A percentile compares a stretch with the other conserved stretches of the same genome.
Conservation (phyloP, 2,113 vertebrate genomes). For the Andinoacara biseriatus region DNA sequence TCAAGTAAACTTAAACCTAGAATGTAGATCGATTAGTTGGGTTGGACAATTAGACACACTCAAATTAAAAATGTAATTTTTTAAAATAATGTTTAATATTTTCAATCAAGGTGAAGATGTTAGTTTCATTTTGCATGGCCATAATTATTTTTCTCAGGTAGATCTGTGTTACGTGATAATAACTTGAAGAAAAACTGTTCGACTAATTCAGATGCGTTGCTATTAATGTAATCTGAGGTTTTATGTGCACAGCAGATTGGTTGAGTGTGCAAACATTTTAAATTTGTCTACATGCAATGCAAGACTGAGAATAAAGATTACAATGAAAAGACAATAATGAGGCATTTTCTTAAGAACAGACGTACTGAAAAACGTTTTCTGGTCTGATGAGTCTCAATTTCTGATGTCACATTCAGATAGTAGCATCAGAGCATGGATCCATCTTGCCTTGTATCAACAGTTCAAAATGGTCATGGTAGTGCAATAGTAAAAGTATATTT, state of each 20-base stretch:
- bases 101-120: too few species aligned
- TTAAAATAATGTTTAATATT: too few species aligned
- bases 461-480: neutral
- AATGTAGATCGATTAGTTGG: neutral
- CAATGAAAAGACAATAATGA: neutral
- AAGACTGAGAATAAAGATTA: neutral
- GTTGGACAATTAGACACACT: neutral
- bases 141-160: neutral
- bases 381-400: neutral
- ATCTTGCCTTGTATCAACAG: neutral
- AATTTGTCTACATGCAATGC: neutral
- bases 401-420: neutral
- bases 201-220: neutral
- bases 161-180: neutral
- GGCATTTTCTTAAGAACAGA: neutral
- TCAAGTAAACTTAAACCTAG: conserved; percentile 83
- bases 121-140: too few species aligned
- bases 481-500: neutral
- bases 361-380: neutral
- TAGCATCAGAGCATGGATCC: neutral
- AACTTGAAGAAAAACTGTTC: neutral
- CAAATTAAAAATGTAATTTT: neutral
- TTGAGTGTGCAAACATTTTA: neutral
- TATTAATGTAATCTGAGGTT: neutral
- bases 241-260: neutral